These are phyloP conservation scores for Corythornis leucogaster DNA, from an alignment of 2,797 vertebrate species.

Conservation along the genomic window DNA sequence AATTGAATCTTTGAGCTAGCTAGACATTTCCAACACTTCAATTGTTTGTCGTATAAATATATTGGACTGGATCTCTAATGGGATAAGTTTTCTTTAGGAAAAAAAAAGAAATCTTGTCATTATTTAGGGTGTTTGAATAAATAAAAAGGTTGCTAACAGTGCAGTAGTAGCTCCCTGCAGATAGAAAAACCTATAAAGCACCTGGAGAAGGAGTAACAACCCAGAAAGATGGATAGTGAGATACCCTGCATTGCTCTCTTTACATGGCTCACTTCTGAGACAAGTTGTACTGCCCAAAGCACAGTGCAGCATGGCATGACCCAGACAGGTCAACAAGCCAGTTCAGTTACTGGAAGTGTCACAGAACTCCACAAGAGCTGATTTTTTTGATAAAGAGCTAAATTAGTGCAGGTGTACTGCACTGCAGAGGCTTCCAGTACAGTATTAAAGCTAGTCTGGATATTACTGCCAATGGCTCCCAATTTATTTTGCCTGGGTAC, in stretches of 20 bases:
- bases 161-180: not conserved
- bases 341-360: not conserved
- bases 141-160: not conserved
- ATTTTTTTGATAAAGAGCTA: constrained; percentile 29
- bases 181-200: not conserved
- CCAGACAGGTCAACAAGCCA: not conserved
- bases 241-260: not conserved
- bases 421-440: not conserved
- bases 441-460: not conserved
- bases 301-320: rapidly evolving
- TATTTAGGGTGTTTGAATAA: not conserved
- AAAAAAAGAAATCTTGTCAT: not conserved
- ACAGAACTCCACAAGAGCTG: not conserved
- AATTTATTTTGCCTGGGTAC: not conserved
- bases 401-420: not conserved
- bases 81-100: not conserved
- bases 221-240: not conserved
- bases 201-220: not conserved
- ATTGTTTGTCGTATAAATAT: not conserved
- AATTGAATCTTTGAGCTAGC: constrained; percentile 67
- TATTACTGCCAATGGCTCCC: not conserved
- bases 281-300: not conserved
- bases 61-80: not conserved
- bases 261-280: not conserved
- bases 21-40: constrained; percentile 45